Conservation (phyloP, 92 coral and sea anemone genomes). For the Epizoanthus ramosus region DNA sequence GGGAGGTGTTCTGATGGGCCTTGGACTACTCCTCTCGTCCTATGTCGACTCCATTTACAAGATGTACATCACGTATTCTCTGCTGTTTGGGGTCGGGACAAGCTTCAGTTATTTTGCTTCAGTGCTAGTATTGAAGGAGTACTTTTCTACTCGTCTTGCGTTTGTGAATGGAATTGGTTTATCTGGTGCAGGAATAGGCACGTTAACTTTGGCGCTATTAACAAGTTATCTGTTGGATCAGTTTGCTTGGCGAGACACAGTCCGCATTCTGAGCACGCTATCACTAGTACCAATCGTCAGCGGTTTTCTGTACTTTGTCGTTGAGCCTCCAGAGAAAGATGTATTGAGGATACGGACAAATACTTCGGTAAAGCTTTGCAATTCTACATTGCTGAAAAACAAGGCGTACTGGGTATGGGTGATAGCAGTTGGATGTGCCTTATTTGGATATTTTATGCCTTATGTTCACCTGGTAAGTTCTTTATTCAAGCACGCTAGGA, state of each 20-base stretch:
- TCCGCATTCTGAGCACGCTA: constrained; percentile 70
- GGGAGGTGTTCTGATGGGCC: constrained; percentile 57
- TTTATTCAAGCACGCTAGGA: background rate
- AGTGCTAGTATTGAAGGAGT: constrained; percentile 59
- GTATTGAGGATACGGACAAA: background rate
- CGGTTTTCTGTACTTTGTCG: constrained; percentile 62
- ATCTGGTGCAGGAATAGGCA: constrained; percentile 89
- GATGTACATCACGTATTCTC: constrained; percentile 73
- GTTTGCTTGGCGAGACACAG: constrained; percentile 70
- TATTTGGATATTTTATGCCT: constrained; percentile 79
- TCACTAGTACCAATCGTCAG: constrained; percentile 59
- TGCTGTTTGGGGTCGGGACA: constrained; percentile 65
- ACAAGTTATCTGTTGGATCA: constrained; percentile 65
- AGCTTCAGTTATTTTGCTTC: constrained; percentile 73
- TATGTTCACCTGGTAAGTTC: constrained; percentile 79
- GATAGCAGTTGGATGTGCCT: constrained; percentile 57
- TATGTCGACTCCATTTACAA: constrained; percentile 56
- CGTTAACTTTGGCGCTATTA: constrained; percentile 71
- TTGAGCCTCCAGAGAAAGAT: constrained; percentile 53
- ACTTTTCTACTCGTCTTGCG: constrained; percentile 66
- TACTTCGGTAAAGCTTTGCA: constrained; percentile 7
- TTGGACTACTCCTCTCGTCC: constrained; percentile 66
- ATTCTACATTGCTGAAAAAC: constrained; percentile 62
- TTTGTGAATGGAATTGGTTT: constrained; percentile 81
- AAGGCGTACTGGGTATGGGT: constrained; percentile 76